Base-by-base conservation (phyloP, 2,797 vertebrate species). In the Borostomias antarcticus region DNA sequence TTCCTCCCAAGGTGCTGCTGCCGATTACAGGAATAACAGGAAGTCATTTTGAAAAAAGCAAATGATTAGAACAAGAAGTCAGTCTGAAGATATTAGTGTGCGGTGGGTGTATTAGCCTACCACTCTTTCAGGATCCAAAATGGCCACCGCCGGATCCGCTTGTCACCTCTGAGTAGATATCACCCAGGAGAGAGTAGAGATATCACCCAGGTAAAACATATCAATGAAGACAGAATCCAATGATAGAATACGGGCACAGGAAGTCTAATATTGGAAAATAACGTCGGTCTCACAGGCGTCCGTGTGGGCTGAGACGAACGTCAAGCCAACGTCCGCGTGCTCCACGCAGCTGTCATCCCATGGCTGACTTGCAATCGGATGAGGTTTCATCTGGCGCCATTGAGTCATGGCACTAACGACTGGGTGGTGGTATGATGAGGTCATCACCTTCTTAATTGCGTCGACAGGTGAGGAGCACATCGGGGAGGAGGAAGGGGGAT, bases 401-500 rank as follows among this genome's bases (percentile, higher is more conserved):
- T 1, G 30, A 54, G 58, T 74, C 58, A 68, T 74, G 26, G 33
- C 37, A 52, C 64, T 60, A 68, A 69, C 66, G 58, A 21, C 62
- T 32, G 32, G 63, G 21, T 56, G 73, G 67, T 69, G 59, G 37
- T 65, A 15, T 48, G 73, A 68, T 71, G 64, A 77, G 72, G 70
- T 74, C 69, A 64, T 63, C 53, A 50, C 58, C 59, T 75, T 58
- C 47, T 50, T n/a, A 50, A n/a, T 26, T 13, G 23, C 51, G 11
- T 15, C 11, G 47, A 19, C 21, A 17, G 52, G 52, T 11, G 15
- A 29, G 52, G 66, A 73, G 76, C 23, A 50, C 58, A 32, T 28
- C n/a, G 19, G 8, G 74, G 40, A 58, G 3, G 9, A 15, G 28
- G n/a, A 23, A 66, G 69, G 6, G 43, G 15, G 13, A 2, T n/a